Percentiles rank a stretch among this genome's conserved stretches.
Conservation (phyloP, 2,797 vertebrate species). For the Coranthus polyacanthus region DNA sequence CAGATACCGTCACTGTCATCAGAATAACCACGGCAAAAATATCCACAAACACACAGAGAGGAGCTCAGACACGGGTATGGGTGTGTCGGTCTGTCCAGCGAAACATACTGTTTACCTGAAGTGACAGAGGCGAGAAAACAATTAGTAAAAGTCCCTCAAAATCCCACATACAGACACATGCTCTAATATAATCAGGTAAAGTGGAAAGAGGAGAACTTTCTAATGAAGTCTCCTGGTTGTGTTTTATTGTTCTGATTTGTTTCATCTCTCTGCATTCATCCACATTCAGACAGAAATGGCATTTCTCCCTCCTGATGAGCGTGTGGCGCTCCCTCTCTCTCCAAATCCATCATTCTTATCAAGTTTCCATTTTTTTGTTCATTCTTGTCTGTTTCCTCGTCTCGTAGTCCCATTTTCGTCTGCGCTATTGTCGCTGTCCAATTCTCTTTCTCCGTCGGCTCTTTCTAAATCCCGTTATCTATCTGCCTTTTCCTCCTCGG, state of each 20-base stretch:
- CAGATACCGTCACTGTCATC: slow-evolving; percentile 39
- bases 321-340: slow-evolving; percentile 5
- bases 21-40: slow-evolving; percentile 22
- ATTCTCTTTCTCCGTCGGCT: slow-evolving; percentile 36
- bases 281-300: background rate
- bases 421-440: slow-evolving; percentile 52
- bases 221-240: slow-evolving; percentile 19
- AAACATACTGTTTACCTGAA: slow-evolving; percentile 53
- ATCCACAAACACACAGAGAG: slow-evolving; percentile 17
- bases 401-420: slow-evolving; percentile 47
- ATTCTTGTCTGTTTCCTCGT: slow-evolving; percentile 61
- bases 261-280: slow-evolving; percentile 29
- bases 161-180: background rate
- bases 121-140: slow-evolving; percentile 56
- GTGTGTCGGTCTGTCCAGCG: slow-evolving; percentile 29
- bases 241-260: slow-evolving; percentile 47
- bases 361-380: slow-evolving; percentile 66
- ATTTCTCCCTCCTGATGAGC: no score
- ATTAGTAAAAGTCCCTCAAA: slow-evolving; percentile 45
- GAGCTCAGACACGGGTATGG: slow-evolving; percentile 41
- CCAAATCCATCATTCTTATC: slow-evolving; percentile 72
- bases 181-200: slow-evolving; percentile 4
- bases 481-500: slow-evolving; percentile 43
- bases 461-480: slow-evolving; percentile 69
- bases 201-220: slow-evolving; percentile 32